Evolutionary conservation across 2,888 invertebrate genomes (phyloP), one percentile per base, ranked within the genome.

Genomic region (Drosophila helvetica): DNA sequence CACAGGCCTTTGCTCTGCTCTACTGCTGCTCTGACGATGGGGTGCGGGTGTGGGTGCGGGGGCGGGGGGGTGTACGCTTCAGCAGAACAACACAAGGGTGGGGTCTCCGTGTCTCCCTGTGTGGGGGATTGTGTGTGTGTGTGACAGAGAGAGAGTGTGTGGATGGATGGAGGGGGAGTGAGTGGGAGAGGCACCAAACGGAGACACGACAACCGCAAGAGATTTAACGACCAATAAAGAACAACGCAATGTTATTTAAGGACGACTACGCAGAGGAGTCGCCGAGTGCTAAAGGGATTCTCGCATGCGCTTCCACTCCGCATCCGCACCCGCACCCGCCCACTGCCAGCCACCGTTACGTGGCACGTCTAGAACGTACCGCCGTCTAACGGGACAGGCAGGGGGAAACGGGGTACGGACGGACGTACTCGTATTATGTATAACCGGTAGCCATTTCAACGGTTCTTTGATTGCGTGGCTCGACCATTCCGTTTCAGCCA

Each of bases 171-270:
- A 25, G 45, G 19, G 50, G 19, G 25, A 19, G 46, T 19, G 38
- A 27, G 25, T 9, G 25, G 27, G 8, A 19, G 45, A 22, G 51
- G 72, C 42, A 66, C 52, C 57, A 61, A 64, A 50, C 62, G 77
- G 77, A 85, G 86, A 80, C 86, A 82, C 77, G 80, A 84, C 86
- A 88, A 85, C 85, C 85, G 86, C 85, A 88, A 88, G 88, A 85
- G 85, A 85, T 88, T 85, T 88, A 88, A 85, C 88, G 85, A 85
- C 79, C 85, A 88, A 85, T 88, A 86, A 85, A 85, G 86, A 88
- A 88, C 80, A 88, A 74, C 83, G 84, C 84, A 88, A 78, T 88
- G 86, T 84, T 86, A 76, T 84, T 84, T 84, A 88, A 86, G 88
- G 78, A 86, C 78, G 73, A 63, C 65, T 65, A 63, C 50, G 38